A percentile compares a stretch with the other conserved stretches of the same genome.
Evolutionary conservation across 2,113 vertebrate species (phyloP).

Genomic region (Ammospiza nelsoni): DNA sequence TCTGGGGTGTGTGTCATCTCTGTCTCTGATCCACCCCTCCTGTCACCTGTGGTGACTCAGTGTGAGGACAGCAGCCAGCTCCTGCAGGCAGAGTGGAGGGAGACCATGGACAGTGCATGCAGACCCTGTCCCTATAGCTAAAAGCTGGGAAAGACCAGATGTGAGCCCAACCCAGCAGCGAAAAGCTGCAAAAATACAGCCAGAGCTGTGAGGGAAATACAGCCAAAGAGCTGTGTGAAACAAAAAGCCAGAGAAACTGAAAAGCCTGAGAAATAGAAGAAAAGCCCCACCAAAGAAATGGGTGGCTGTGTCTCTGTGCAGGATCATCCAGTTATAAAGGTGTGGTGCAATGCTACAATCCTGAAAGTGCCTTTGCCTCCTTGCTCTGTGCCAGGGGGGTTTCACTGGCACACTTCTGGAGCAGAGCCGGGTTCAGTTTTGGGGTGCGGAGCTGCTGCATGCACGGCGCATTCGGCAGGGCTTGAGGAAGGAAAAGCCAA

Average conservation of each 20-base stretch:
- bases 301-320: neutral
- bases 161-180: accelerated
- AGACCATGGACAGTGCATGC: neutral
- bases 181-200: neutral
- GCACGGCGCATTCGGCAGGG: accelerated
- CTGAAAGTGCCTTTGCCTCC: conserved; percentile 88
- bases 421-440: neutral
- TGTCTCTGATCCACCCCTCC: neutral
- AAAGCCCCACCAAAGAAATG: neutral
- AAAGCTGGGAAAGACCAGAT: neutral
- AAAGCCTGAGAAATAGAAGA: neutral
- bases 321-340: neutral
- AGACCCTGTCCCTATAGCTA: neutral
- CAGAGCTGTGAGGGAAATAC: neutral
- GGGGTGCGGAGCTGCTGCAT: neutral
- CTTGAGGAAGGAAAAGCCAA: neutral
- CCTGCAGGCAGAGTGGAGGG: neutral
- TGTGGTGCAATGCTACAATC: conserved; percentile 70
- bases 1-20: neutral
- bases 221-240: neutral
- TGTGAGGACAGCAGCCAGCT: neutral
- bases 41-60: neutral
- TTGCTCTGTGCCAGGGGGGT: conserved; percentile 92
- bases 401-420: conserved; percentile 95
- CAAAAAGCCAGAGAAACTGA: neutral